Base-by-base conservation (phyloP, 92 coral and sea anemone genomes). In the Phenganax subtilis region DNA sequence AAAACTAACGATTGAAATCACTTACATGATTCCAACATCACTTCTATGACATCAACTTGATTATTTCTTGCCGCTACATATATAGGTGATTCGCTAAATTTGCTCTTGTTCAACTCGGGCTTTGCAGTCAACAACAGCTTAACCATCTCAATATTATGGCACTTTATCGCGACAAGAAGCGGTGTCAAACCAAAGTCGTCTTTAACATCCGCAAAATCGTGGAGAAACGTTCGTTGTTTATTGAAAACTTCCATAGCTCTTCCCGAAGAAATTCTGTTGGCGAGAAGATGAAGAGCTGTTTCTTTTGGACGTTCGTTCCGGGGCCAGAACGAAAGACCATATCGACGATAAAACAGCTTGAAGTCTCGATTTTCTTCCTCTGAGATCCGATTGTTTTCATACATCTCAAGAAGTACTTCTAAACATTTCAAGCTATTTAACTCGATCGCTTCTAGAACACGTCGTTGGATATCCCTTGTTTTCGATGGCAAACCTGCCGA, bases 201-300 rank as follows among this genome's bases (percentile, higher is more conserved):
- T 53, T 1, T 62, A 28, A 55, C 51, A 37, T 75, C 62, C 10
- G 62, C 54, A 55, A 54, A 75, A 16, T 55, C 62, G 12, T 6
- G 25, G 7, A 75, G 59, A 51, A 75, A 75, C 17, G 1, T 20
- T 15, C 10, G 62, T 4, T 17, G 7, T 20, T 55, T 55, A 16
- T 6, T 8, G 15, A 75, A 75, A 75, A 28, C 59, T 53, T 75
- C 65, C 61, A 75, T 55, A 15, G 62, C 51, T 17, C 29, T n/a
- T 20, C 8, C 17, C 2, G 51, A 55, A 51, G 30, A 16, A 8
- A 12, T 54, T 9, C 29, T 55, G 80, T 52, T 75, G 54, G 80
- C 80, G 14, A 75, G 14, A 28, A 75, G 9, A 17, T 75, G 80
- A 0, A 75, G 51, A 7, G 80, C 72, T 67, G 72, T 28, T 20